Percentiles rank a stretch among this genome's conserved stretches.
phyloP scores from a whole-genome alignment of 92 coral and sea anemone genomes.

The Zoanthus sansibaricus region DNA sequence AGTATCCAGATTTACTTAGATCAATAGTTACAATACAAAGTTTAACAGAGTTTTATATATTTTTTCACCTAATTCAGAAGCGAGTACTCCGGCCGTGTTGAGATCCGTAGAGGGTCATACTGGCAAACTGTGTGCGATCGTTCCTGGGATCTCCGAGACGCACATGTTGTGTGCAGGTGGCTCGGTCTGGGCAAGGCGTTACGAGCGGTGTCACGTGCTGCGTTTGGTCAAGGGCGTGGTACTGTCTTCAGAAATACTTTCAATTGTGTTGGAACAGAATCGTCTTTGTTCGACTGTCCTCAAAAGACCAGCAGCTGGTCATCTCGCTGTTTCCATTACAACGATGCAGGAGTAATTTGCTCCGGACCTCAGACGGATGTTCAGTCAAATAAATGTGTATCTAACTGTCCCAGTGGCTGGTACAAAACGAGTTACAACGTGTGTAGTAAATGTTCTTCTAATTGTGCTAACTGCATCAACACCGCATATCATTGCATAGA shows the following conservation, averaged over 20 bases:
- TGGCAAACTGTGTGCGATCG: slow-evolving; percentile 86
- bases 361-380: slow-evolving; percentile 69
- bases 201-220: slow-evolving; percentile 63
- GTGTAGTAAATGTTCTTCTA: slow-evolving; percentile 56
- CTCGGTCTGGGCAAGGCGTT: slow-evolving; percentile 80
- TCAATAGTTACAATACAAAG: too few relatives aligned
- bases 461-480: slow-evolving; percentile 74
- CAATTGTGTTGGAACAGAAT: slow-evolving; percentile 69
- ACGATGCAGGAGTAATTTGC: slow-evolving; percentile 84
- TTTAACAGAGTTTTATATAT: too few relatives aligned
- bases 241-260: slow-evolving; percentile 71
- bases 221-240: slow-evolving; percentile 72
- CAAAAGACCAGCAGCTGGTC: slow-evolving; percentile 49
- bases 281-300: slow-evolving; percentile 76
- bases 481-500: slow-evolving; percentile 60
- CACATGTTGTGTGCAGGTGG: slow-evolving; percentile 79
- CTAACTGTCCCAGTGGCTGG: slow-evolving; percentile 63
- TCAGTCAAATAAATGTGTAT: slow-evolving; percentile 66
- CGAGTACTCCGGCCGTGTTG: slow-evolving; percentile 30
- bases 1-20: too few relatives aligned
- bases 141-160: slow-evolving; percentile 83
- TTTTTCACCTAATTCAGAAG: background rate
- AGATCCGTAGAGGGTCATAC: slow-evolving; percentile 2
- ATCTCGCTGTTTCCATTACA: slow-evolving; percentile 78
- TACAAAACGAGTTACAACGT: slow-evolving; percentile 66